Base-by-base conservation (phyloP, 2,888 invertebrate genomes). In the Timema podura region DNA sequence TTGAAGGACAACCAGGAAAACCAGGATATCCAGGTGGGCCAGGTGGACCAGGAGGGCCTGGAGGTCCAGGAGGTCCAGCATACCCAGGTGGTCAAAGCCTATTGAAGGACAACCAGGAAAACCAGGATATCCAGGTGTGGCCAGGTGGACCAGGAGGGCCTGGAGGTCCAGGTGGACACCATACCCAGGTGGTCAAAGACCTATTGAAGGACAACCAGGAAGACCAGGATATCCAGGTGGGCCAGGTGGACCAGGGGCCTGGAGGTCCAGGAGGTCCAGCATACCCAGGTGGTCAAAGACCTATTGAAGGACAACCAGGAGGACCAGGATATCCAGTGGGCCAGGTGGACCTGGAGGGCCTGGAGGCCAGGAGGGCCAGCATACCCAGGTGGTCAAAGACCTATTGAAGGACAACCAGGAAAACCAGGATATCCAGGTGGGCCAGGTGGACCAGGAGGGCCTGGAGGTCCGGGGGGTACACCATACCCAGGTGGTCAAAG, bases 131-230 rank as follows among this genome's bases (percentile, higher is more conserved):
- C 11, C 74, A 72, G 49, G 76, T 79, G 49, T 72, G 75, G 51
- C 83, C 83, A 48, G 75, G 73, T 70, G 80, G 79, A 16, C 83
- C 83, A 64, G 77, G 78, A 30, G 76, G 77, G 13, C 81, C 79
- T 5, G 77, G 76, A 10, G 75, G 72, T 57, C 82, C 82, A 45
- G 81, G 79, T 30, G 78, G 77, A 15, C 82, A 82, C 51, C 80
- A 79, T 47, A 76, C 74, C 6, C 81, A 6, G 77, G 77, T 13
- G 48, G n/a, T 8, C 71, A 76, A 16, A 76, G 76, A 11, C 72
- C 71, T 0, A 75, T 75, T 11, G 75, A 72, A 8, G 30, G 69
- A 44, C 73, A 75, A 49, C n/a, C n/a, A n/a, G 78, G 69, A 45
- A 16, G 64, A 16, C 67, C 69, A 9, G 67, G 61, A 15, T 16